Percentiles rank a stretch among this genome's conserved stretches.
phyloP scores from a whole-genome alignment of 1,140 invertebrate genomes.

The Zaprionus camerounensis region DNA sequence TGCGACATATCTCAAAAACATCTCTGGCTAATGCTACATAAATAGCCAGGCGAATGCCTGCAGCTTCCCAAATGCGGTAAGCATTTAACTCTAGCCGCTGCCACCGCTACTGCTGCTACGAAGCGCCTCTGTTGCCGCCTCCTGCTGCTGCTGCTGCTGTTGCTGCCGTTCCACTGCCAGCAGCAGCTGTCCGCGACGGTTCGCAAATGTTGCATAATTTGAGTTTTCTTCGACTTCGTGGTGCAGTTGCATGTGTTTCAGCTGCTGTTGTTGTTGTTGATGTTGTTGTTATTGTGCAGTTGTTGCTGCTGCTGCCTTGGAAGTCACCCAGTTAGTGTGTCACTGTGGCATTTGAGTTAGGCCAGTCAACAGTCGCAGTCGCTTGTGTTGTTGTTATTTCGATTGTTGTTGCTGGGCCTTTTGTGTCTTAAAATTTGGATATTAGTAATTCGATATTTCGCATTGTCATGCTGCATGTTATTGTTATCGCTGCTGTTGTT shows the following conservation, averaged over 20 bases:
- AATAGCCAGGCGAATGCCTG: constrained; percentile 43
- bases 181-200: constrained; percentile 60
- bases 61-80: constrained; percentile 53
- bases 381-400: constrained; percentile 17
- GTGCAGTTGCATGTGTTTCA: constrained; percentile 37
- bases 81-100: constrained; percentile 32
- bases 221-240: constrained; percentile 47
- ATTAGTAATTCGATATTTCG: constrained; percentile 72
- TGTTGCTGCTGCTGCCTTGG: constrained; percentile 52
- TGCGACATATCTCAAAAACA: constrained; percentile 46
- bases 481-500: constrained; percentile 21
- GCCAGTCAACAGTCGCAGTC: constrained; percentile 36
- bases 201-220: constrained; percentile 66
- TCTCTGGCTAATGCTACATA: constrained; percentile 37
- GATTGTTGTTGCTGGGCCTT: constrained; percentile 32
- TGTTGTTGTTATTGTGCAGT: constrained; percentile 36
- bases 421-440: constrained; percentile 60
- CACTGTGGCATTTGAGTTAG: constrained; percentile 70
- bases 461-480: constrained; percentile 50
- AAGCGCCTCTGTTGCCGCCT: background rate
- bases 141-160: constrained; percentile 5
- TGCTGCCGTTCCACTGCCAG: constrained; percentile 29
- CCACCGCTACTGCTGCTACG: background rate
- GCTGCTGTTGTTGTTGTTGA: constrained; percentile 30
- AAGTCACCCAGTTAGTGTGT: constrained; percentile 77